Evolutionary conservation across 1,140 invertebrate genomes (phyloP).

Genomic region (Helicoverpa zea): DNA sequence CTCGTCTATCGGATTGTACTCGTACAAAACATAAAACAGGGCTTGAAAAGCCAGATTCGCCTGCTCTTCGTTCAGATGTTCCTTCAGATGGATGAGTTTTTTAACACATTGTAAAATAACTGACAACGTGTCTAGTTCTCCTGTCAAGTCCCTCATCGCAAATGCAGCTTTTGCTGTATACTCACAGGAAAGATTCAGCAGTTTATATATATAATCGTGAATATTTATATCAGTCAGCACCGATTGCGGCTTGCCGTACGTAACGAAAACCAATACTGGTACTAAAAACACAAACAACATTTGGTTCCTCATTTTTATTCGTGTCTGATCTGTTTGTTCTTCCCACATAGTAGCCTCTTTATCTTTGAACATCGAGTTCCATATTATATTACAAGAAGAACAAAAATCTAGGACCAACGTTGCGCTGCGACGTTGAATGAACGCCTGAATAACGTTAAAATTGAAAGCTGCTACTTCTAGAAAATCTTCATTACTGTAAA

Average conservation of each 20-base stretch:
- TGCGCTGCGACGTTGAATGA: constrained; percentile 64
- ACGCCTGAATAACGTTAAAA: constrained; percentile 73
- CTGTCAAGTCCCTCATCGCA: constrained; percentile 86
- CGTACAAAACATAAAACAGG: constrained; percentile 89
- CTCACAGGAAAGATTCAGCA: constrained; percentile 88
- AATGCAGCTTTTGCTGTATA: constrained; percentile 89
- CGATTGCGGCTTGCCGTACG: constrained; percentile 63
- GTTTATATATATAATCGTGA: constrained; percentile 88
- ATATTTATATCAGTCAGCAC: constrained; percentile 83
- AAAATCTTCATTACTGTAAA: constrained; percentile 69
- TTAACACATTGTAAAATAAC: constrained; percentile 89
- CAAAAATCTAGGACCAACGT: constrained; percentile 70
- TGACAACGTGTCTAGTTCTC: constrained; percentile 85
- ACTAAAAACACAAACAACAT: constrained; percentile 88
- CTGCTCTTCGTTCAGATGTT: constrained; percentile 87
- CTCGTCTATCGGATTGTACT: constrained; percentile 82
- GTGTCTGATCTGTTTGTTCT: constrained; percentile 41
- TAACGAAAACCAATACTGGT: constrained; percentile 87
- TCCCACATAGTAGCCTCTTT: constrained; percentile 52
- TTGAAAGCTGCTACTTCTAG: constrained; percentile 68
- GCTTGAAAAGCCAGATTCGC: constrained; percentile 91
- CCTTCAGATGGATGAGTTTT: constrained; percentile 86
- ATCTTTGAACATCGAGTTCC: constrained; percentile 65
- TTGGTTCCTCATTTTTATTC: constrained; percentile 81
- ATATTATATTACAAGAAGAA: constrained; percentile 71